Conservation (phyloP, 2,888 invertebrate species). For the Seira ritae region DNA sequence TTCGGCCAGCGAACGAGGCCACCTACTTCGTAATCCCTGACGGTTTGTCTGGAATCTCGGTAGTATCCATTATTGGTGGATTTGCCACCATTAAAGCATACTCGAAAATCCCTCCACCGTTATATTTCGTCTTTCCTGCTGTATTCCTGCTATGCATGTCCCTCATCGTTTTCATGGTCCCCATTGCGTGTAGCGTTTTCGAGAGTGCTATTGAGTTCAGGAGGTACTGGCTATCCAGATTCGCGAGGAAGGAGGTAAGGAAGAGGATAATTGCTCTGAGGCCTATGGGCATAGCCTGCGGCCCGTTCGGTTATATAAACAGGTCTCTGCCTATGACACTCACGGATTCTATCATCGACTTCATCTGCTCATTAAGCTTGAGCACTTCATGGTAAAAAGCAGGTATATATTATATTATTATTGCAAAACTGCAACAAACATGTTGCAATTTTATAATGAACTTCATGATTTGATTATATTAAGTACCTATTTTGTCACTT, state of each 20-base stretch:
- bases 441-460: too few relatives aligned
- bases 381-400: neutral
- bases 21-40: slow-evolving; percentile 35
- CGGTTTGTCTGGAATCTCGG: slow-evolving; percentile 28
- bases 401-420: neutral
- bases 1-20: slow-evolving; percentile 37
- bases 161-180: slow-evolving; percentile 25
- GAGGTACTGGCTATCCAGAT: slow-evolving; percentile 30
- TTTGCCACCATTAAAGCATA: slow-evolving; percentile 22
- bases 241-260: slow-evolving; percentile 8
- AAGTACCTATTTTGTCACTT: too few relatives aligned
- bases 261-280: slow-evolving; percentile 25
- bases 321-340: slow-evolving; percentile 37
- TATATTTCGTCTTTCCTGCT: slow-evolving; percentile 22
- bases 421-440: too few relatives aligned
- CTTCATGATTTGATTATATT: too few relatives aligned
- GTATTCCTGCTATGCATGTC: neutral
- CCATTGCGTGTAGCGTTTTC: slow-evolving; percentile 29
- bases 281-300: slow-evolving; percentile 31
- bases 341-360: slow-evolving; percentile 28
- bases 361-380: slow-evolving; percentile 15
- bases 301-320: slow-evolving; percentile 35
- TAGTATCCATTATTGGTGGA: slow-evolving; percentile 28
- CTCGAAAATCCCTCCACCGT: neutral
- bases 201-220: slow-evolving; percentile 21